Base-by-base conservation (phyloP, 2,113 vertebrate species). In the Columba livia region DNA sequence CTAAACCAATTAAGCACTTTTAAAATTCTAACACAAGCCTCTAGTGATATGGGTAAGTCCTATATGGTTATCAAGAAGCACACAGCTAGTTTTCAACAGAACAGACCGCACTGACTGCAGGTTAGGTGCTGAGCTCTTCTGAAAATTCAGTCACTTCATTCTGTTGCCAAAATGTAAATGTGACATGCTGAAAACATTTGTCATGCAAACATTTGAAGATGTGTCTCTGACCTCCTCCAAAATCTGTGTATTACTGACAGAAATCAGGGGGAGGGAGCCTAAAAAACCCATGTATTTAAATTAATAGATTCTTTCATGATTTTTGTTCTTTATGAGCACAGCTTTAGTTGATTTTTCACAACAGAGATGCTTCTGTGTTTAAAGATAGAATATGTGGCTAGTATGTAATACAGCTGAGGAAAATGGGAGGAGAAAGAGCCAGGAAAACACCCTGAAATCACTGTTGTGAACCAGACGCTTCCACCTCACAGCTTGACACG, bases 401-500 rank as follows among this genome's bases (percentile, higher is more conserved):
- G 38, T 29, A 19, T n/a, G 32, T 4, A 70, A 50, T 34, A 47
- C 1, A 3, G n/a, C n/a, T 67, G 56, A 95, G 70, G 89, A 69
- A 91, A 86, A 80, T 11, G 79, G 31, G 28, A 80, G 79, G 8
- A 89, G 91, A 74, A 94, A 57, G 58, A 94, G 38, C 34, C 36
- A 84, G 69, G 34, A 88, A 82, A 90, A 87, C 62, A 89, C 82
- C 85, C 85, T 81, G 88, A 86, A 95, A 90, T 86, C 65, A 13
- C 36, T 73, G 58, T 25, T 84, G 69, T 66, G 56, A 95, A 94
- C 93, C 89, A 96, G 90, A 92, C 1, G 0, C 77, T 94, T 96
- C 86, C 58, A 93, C 81, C 75, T 95, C 84, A 28, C 85, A 86
- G 72, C 89, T 32, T 88, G 96, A 96, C 94, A 85, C 3, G 6